Conservation (phyloP, 2,888 invertebrate species). For the Agonopterix subpropinquella region DNA sequence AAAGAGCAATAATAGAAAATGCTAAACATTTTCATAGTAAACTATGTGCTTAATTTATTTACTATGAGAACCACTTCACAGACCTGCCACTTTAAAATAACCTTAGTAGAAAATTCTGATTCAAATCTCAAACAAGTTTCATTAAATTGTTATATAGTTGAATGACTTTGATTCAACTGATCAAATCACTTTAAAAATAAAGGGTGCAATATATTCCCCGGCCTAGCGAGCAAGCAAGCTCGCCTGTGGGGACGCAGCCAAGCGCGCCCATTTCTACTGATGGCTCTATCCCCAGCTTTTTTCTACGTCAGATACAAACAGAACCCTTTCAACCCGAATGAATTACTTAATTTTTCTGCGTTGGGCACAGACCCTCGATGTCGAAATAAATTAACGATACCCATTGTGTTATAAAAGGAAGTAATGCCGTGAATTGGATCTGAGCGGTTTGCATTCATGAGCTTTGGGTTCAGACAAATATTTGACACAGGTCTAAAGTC, state of each 20-base stretch:
- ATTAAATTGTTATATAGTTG: too few species aligned
- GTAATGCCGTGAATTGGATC: conserved; percentile 39
- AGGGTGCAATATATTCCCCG: conserved; percentile 1
- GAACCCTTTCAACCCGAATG: conserved; percentile 68
- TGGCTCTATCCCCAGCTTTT: conserved; percentile 58
- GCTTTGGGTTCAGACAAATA: conserved; percentile 35
- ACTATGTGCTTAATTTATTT: too few species aligned
- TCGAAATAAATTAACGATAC: conserved; percentile 65
- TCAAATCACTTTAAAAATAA: too few species aligned
- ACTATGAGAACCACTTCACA: too few species aligned
- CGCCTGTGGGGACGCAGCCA: conserved; percentile 52
- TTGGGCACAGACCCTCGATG: conserved; percentile 50
- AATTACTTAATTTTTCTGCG: conserved; percentile 71
- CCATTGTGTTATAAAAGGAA: conserved; percentile 45
- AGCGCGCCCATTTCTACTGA: conserved; percentile 57
- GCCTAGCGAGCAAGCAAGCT: conserved; percentile 12
- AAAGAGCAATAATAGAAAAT: too few species aligned
- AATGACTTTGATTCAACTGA: too few species aligned
- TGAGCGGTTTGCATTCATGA: conserved; percentile 40
- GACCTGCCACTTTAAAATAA: too few species aligned
- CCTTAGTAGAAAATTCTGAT: too few species aligned
- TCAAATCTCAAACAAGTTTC: too few species aligned
- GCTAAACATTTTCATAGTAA: too few species aligned
- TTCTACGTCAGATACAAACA: conserved; percentile 65
- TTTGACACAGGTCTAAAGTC: conserved; percentile 22